A percentile compares a stretch with the other conserved stretches of the same genome.
These are phyloP conservation scores for Drosophila melanica DNA, from an alignment of 1,140 invertebrate genomes.

Conservation along the genomic window DNA sequence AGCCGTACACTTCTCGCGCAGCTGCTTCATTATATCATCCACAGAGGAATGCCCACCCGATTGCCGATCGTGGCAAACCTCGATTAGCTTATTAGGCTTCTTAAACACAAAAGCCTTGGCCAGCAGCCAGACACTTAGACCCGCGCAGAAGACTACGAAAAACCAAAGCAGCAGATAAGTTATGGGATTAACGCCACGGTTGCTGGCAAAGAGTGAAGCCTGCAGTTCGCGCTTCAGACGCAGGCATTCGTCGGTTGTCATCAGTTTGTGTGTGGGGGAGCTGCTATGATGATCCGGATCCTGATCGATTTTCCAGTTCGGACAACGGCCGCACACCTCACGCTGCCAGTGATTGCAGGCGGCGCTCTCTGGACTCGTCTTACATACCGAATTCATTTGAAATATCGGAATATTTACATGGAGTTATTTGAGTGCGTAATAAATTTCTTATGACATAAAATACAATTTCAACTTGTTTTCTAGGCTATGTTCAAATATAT, in stretches of 20 bases:
- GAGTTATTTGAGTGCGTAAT: not conserved
- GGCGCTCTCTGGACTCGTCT: not conserved
- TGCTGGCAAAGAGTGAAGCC: not conserved
- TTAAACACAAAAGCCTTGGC: slow-evolving; percentile 26
- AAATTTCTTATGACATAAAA: slow-evolving; percentile 4
- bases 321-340: slow-evolving; percentile 26
- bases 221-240: slow-evolving; percentile 22
- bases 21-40: slow-evolving; percentile 13
- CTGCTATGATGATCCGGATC: not conserved
- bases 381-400: slow-evolving; percentile 17
- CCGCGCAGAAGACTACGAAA: slow-evolving; percentile 1
- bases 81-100: not conserved
- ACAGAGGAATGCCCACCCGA: slow-evolving; percentile 18
- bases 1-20: slow-evolving; percentile 13
- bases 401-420: too few species aligned
- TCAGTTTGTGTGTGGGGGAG: slow-evolving; percentile 7
- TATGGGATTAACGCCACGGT: not conserved
- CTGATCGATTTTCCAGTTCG: slow-evolving; percentile 4
- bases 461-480: not conserved
- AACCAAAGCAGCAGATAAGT: slow-evolving; percentile 1
- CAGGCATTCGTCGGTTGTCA: slow-evolving; percentile 33
- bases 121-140: slow-evolving; percentile 9
- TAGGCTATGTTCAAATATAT: not conserved
- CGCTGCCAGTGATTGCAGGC: slow-evolving; percentile 20
- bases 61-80: slow-evolving; percentile 6